Conservation (phyloP, 1,140 invertebrate genomes). For the Matsumurasca onukii region DNA sequence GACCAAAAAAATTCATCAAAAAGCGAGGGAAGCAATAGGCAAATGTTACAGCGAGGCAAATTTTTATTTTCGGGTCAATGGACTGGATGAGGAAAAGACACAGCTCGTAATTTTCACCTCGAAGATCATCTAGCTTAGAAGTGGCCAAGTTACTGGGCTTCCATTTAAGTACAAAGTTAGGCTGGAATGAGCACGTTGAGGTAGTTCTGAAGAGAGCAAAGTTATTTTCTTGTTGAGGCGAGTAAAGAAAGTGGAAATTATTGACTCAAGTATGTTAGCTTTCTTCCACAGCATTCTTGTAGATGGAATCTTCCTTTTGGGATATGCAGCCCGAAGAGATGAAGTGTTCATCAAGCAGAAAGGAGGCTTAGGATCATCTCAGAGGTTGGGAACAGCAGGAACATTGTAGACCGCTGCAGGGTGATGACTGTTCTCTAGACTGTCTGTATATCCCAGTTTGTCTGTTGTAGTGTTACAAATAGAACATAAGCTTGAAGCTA, state of each 20-base stretch:
- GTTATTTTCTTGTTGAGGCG: neutral
- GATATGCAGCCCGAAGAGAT: neutral
- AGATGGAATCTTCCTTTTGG: neutral
- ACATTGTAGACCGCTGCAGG: neutral
- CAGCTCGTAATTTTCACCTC: neutral
- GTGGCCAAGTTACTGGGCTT: neutral
- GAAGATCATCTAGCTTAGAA: neutral
- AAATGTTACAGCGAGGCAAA: neutral
- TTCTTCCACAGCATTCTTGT: neutral
- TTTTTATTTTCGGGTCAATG: neutral
- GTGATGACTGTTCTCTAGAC: neutral
- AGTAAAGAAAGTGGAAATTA: neutral
- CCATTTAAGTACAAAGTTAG: neutral
- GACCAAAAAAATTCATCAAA: no score
- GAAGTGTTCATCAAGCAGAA: neutral
- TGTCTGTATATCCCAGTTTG: neutral
- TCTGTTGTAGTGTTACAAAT: neutral
- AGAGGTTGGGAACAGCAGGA: neutral
- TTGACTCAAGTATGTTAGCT: neutral
- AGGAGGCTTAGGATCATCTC: neutral
- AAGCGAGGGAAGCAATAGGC: no score
- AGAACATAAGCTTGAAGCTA: neutral
- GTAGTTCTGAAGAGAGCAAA: no score
- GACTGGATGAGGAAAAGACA: neutral
- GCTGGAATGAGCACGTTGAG: no score